These are phyloP conservation scores for Hydropsyche betteni DNA, from an alignment of 2,888 invertebrate species.

Conservation along the genomic window DNA sequence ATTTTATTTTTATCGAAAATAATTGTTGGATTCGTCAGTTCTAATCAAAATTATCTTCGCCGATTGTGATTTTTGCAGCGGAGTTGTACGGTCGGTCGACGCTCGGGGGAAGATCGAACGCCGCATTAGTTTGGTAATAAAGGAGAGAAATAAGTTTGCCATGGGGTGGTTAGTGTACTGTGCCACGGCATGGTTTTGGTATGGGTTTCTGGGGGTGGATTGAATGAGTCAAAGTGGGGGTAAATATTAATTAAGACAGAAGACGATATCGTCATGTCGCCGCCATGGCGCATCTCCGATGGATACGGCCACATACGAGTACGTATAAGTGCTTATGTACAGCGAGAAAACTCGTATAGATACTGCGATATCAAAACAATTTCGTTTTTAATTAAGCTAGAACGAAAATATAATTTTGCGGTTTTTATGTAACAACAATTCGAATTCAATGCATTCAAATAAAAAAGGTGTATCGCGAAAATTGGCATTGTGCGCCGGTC, in stretches of 20 bases:
- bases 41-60: background rate
- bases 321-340: background rate
- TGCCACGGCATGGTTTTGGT: background rate
- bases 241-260: constrained; percentile 52
- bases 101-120: constrained; percentile 45
- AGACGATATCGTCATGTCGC: constrained; percentile 43
- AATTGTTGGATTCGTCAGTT: background rate
- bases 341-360: too few relatives aligned
- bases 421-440: too few relatives aligned
- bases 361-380: too few relatives aligned
- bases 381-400: too few relatives aligned
- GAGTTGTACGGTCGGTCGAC: constrained; percentile 17
- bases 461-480: too few relatives aligned
- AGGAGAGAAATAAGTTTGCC: constrained; percentile 50
- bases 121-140: constrained; percentile 50
- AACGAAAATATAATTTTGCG: too few relatives aligned
- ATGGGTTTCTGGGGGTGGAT: constrained; percentile 7
- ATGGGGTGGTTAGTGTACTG: constrained; percentile 24
- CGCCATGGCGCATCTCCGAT: constrained; percentile 41
- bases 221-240: constrained; percentile 30
- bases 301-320: constrained; percentile 9
- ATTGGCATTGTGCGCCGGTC: too few relatives aligned
- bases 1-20: too few relatives aligned
- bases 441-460: too few relatives aligned
- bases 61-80: constrained; percentile 33